Evolutionary conservation across 2,113 vertebrate genomes (phyloP).

Genomic region (Parus major): DNA sequence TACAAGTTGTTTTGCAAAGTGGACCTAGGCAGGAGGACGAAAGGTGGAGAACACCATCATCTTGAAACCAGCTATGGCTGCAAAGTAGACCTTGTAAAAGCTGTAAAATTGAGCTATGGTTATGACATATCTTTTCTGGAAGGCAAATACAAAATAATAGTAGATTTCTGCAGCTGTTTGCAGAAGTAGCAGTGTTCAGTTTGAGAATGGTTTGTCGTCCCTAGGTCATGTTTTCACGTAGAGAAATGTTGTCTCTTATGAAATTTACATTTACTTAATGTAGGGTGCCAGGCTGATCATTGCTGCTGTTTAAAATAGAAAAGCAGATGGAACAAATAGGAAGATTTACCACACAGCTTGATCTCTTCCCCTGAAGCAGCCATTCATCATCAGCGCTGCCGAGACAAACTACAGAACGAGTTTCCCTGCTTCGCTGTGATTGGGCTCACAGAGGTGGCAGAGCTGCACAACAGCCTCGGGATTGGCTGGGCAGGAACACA

Average conservation of each 20-base stretch:
- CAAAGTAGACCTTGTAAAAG: not conserved
- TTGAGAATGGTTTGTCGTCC: not conserved
- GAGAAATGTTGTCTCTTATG: not conserved
- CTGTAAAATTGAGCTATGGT: not conserved
- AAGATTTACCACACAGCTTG: constrained; percentile 45
- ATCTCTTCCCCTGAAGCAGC: constrained; percentile 46
- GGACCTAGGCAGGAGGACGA: not conserved
- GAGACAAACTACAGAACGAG: constrained; percentile 77
- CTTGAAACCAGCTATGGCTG: not conserved
- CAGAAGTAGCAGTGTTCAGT: not conserved
- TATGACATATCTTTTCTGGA: not conserved
- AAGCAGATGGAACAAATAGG: constrained; percentile 44
- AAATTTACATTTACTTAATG: constrained; percentile 2
- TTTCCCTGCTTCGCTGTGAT: constrained; percentile 61
- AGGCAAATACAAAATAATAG: not conserved
- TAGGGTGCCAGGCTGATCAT: not conserved
- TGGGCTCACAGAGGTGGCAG: not conserved
- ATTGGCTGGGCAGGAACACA: constrained; percentile 82
- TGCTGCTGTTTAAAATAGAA: constrained; percentile 62
- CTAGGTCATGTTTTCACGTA: not conserved
- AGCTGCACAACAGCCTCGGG: not conserved
- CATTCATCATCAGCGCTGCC: constrained; percentile 67
- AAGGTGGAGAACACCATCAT: not conserved
- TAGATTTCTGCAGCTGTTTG: not conserved
- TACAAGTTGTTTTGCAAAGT: not conserved